Evolutionary conservation across 2,113 vertebrate genomes (phyloP).

Genomic region (Hemiscyllium ocellatum): DNA sequence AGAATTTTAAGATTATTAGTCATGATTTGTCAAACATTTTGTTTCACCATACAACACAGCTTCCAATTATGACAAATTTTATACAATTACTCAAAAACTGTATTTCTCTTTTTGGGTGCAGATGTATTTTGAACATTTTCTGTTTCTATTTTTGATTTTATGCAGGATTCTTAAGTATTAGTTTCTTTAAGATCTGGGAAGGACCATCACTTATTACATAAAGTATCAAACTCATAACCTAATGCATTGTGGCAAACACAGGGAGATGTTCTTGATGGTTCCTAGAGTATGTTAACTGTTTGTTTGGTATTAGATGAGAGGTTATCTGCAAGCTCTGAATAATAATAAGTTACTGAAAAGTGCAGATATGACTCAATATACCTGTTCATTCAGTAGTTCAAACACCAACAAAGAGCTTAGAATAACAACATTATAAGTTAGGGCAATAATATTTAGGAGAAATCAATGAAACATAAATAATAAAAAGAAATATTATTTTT

Average conservation of each 20-base stretch:
- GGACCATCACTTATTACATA: not conserved
- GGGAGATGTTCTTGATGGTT: not conserved
- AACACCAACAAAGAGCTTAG: not conserved
- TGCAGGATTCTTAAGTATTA: not conserved
- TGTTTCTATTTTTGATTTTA: not conserved
- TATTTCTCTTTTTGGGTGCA: not conserved
- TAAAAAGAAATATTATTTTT: constrained; percentile 9
- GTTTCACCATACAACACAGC: not conserved
- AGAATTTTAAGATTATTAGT: not conserved
- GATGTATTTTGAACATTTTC: not conserved
- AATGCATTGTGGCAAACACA: not conserved
- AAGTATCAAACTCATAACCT: not conserved
- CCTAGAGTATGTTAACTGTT: not conserved
- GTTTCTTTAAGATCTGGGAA: not conserved
- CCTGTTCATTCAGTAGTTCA: not conserved
- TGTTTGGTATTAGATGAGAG: not conserved
- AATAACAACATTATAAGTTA: not conserved
- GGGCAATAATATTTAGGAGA: not conserved
- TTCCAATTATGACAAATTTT: not conserved
- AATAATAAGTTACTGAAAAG: not conserved
- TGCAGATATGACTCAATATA: not conserved
- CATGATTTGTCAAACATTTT: not conserved
- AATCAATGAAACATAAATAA: not conserved
- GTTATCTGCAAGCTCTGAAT: not conserved
- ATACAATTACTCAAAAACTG: too few relatives aligned